Conservation (phyloP, 2,888 invertebrate species). For the Chrysolina haemoptera region DNA sequence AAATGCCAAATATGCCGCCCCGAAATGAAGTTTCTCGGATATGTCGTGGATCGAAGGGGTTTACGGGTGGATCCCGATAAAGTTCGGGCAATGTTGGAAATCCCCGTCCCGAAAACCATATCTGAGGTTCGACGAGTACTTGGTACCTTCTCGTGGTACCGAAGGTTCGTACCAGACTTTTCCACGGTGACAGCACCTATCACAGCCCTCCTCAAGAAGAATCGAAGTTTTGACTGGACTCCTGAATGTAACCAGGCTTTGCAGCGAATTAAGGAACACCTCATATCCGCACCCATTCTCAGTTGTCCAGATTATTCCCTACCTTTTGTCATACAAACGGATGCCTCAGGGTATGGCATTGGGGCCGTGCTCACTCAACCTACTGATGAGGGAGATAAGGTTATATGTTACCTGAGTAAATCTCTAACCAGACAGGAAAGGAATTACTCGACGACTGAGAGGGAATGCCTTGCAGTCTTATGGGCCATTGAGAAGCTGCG, state of each 20-base stretch:
- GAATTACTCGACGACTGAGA: neutral
- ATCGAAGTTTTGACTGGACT: neutral
- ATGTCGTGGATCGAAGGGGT: neutral
- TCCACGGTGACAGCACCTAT: slow-evolving; percentile 1
- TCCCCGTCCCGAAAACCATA: neutral
- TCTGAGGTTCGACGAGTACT: neutral
- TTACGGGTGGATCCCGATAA: neutral
- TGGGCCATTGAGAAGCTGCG: neutral
- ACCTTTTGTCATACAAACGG: slow-evolving; percentile 34
- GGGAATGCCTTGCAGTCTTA: neutral
- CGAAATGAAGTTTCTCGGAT: too few relatives aligned
- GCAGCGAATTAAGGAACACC: too few relatives aligned
- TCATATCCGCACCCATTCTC: slow-evolving; percentile 20
- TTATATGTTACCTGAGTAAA: neutral
- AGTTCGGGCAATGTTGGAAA: neutral
- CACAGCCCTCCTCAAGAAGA: neutral
- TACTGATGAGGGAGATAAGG: neutral
- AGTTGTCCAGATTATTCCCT: slow-evolving; percentile 29
- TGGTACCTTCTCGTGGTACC: slow-evolving; percentile 2
- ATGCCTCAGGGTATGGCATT: too few relatives aligned
- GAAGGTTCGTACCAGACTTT: neutral
- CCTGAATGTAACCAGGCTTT: too few relatives aligned
- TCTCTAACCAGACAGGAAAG: neutral
- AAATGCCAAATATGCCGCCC: neutral
- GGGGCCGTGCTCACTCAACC: neutral